Base-by-base conservation (phyloP, 2,888 invertebrate genomes). In the Sphinx pinastri region DNA sequence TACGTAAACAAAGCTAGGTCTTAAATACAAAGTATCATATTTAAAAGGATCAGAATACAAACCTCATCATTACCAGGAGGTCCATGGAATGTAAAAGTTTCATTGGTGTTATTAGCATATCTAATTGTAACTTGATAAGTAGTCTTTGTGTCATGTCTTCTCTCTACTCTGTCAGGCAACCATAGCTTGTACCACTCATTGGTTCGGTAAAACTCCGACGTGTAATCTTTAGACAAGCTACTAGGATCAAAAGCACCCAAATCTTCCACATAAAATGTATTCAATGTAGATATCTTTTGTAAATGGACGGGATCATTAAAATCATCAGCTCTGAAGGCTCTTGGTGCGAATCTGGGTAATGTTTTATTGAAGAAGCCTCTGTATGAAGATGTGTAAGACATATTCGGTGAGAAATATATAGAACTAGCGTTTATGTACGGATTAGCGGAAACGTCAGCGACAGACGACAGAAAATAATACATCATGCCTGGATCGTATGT, bases 401-500 rank as follows among this genome's bases (percentile, higher is more conserved):
- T 97, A 82, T 99, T 98, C 0, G 98, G 98, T 2, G 99, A 96
- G 85, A 99, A 99, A 87, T 99, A 99, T 75, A 99, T 95, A 0
- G 98, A 97, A 87, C 98, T 98, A 70, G 98, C 97, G 84, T 99
- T 99, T 75, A 99, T 97, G 78, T 97, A 97, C 0, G 97, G 97
- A 90, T 98, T 99, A 0, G 99, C 96, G 0, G 99, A 97, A 0
- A 99, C 98, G 88, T 99, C 99, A 0, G 99, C 99, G 0, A 99
- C 97, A 0, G 98, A 97, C 0, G 99, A 99, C 59, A 99, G 92
- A 85, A 99, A 98, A 84, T 98, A 98, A 85, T 99, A 99, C 98
- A 99, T 98, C 97, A 99, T 98, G 69, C 99, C 99, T 0, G 99
- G 99, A 91, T 99, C 99, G 79, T 98, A 98, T 0, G 98, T 98